Conservation (phyloP, 2,113 vertebrate species). For the Variabilichromis moorii region DNA sequence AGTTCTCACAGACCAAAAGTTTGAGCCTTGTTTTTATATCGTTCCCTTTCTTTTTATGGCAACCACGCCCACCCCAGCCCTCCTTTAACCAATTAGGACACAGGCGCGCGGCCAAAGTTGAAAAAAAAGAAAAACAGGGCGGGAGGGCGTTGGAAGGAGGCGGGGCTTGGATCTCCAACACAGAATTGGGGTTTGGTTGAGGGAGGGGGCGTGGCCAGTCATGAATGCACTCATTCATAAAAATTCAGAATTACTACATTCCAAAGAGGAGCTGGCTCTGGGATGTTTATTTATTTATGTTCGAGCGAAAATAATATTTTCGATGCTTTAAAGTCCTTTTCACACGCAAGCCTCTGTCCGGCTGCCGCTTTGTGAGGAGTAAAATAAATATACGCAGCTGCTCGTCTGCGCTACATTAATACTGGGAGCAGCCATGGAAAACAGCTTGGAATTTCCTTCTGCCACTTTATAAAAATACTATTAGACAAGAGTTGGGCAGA, state of each 20-base stretch:
- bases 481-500: constrained; percentile 13
- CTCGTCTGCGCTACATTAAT: constrained; percentile 44
- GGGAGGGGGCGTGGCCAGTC: constrained; percentile 46
- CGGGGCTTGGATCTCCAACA: not conserved
- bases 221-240: constrained; percentile 81
- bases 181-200: not conserved
- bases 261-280: constrained; percentile 58
- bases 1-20: constrained; percentile 8
- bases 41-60: constrained; percentile 2
- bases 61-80: constrained; percentile 46
- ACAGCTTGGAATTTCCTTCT: constrained; percentile 46
- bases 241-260: constrained; percentile 70
- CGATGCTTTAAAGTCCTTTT: constrained; percentile 66
- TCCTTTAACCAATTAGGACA: constrained; percentile 53
- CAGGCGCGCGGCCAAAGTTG: constrained; percentile 21
- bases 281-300: constrained; percentile 66
- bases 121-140: not conserved
- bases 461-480: constrained; percentile 43
- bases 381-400: constrained; percentile 66
- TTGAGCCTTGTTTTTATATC: constrained; percentile 50
- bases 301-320: constrained; percentile 61
- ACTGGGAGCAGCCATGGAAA: constrained; percentile 32
- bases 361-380: constrained; percentile 57
- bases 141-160: not conserved
- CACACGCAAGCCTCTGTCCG: constrained; percentile 50